Evolutionary conservation across 1,140 invertebrate genomes (phyloP).

Genomic region (Capitella teleta): DNA sequence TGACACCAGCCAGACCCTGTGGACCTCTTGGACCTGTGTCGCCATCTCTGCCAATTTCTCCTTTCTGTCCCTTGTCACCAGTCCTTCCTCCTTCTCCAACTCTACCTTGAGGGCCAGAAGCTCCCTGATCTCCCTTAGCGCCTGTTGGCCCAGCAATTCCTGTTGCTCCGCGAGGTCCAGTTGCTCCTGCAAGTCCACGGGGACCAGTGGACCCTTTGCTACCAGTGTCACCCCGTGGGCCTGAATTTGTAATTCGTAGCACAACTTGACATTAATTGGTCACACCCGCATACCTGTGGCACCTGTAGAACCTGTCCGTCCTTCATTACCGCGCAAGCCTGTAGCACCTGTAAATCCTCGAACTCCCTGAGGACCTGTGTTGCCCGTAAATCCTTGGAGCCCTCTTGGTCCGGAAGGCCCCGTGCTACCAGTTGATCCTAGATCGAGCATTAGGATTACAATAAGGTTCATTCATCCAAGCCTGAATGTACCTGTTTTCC

Average conservation of each 20-base stretch:
- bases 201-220: not conserved
- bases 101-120: not conserved
- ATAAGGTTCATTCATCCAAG: not conserved
- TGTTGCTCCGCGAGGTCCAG: slow-evolving; percentile 1
- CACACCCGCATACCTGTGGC: too few species aligned
- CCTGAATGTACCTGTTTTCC: not conserved
- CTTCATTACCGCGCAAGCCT: not conserved
- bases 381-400: not conserved
- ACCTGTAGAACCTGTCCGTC: too few species aligned
- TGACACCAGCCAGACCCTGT: not conserved
- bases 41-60: not conserved
- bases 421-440: slow-evolving; percentile 3
- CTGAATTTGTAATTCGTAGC: too few species aligned
- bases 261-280: too few species aligned
- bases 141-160: not conserved
- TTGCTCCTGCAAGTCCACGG: not conserved
- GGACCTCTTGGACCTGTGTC: not conserved
- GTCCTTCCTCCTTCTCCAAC: slow-evolving; percentile 3
- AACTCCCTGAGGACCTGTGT: not conserved
- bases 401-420: not conserved
- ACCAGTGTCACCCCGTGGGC: slow-evolving; percentile 2
- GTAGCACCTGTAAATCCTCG: slow-evolving; percentile 1
- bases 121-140: too few species aligned
- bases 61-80: not conserved
- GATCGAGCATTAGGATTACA: not conserved